These are phyloP conservation scores for Sclerodermus sp. DNA, from an alignment of 2,888 invertebrate genomes.

Conservation along the genomic window DNA sequence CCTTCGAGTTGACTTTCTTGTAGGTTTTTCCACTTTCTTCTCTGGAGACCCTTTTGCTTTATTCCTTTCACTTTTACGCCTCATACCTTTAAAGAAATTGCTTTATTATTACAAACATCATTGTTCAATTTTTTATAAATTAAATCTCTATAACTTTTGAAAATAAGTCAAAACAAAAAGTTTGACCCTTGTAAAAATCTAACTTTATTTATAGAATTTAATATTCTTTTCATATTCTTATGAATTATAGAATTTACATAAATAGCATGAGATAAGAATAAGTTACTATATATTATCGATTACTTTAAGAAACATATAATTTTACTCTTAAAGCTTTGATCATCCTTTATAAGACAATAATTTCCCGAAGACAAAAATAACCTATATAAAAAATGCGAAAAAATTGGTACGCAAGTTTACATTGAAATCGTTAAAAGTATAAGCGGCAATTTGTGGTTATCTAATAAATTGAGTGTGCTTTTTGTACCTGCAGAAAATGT, in stretches of 20 bases:
- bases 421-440: conserved; percentile 1
- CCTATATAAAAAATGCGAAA: background rate
- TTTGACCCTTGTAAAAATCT: background rate
- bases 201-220: background rate
- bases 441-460: conserved; percentile 25
- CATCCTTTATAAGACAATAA: too few species aligned
- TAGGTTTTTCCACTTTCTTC: conserved; percentile 63
- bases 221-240: background rate
- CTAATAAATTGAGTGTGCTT: conserved; percentile 15
- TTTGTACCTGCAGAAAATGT: background rate
- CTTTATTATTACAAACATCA: too few species aligned
- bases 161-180: background rate
- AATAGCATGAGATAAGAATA: background rate
- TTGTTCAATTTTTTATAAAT: background rate
- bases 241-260: background rate
- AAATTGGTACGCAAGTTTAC: conserved; percentile 4
- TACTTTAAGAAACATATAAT: too few species aligned
- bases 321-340: too few species aligned
- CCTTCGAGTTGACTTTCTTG: conserved; percentile 61
- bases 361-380: conserved; percentile 6
- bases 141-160: background rate
- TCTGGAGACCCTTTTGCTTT: conserved; percentile 70
- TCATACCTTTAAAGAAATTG: conserved; percentile 65
- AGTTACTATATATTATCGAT: too few species aligned
- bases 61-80: conserved; percentile 73